Percentiles rank a stretch among this genome's conserved stretches.
Conservation (phyloP, 2,797 vertebrate genomes). For the Denticeps clupeoides region DNA sequence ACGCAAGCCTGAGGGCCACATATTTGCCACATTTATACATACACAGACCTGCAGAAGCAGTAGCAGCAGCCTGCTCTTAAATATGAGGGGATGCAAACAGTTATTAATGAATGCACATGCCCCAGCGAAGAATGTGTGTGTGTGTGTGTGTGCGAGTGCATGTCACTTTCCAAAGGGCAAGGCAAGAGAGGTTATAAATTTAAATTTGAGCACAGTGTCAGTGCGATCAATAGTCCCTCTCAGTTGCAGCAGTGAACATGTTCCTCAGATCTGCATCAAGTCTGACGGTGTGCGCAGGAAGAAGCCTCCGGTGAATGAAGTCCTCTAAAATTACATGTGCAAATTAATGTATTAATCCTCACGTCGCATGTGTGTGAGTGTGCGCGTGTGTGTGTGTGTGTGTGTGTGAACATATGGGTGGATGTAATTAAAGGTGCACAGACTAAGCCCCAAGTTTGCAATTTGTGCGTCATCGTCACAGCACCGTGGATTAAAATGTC, state of each 20-base stretch:
- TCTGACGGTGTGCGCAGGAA: slow-evolving; percentile 8
- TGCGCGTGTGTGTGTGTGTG: background rate
- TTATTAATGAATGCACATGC: too few species aligned
- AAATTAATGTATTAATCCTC: slow-evolving; percentile 17
- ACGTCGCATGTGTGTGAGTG: background rate
- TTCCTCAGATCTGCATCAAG: background rate
- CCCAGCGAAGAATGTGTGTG: too few species aligned
- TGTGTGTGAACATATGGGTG: slow-evolving; percentile 3
- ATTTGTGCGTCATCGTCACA: too few species aligned
- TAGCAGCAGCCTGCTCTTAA: too few species aligned
- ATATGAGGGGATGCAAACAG: too few species aligned
- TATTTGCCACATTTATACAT: background rate
- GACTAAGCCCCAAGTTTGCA: too few species aligned
- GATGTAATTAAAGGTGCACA: too few species aligned
- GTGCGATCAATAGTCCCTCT: background rate
- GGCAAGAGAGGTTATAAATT: background rate
- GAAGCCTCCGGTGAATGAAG: slow-evolving; percentile 14
- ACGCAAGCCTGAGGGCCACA: too few species aligned
- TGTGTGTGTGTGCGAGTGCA: too few species aligned
- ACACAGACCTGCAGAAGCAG: background rate
- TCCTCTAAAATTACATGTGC: slow-evolving; percentile 24
- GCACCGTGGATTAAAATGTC: too few species aligned
- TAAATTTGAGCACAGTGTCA: background rate
- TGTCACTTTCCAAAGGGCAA: background rate
- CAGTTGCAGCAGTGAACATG: background rate